Conservation (phyloP, 2,888 invertebrate species). For the Phengaris alcon region DNA sequence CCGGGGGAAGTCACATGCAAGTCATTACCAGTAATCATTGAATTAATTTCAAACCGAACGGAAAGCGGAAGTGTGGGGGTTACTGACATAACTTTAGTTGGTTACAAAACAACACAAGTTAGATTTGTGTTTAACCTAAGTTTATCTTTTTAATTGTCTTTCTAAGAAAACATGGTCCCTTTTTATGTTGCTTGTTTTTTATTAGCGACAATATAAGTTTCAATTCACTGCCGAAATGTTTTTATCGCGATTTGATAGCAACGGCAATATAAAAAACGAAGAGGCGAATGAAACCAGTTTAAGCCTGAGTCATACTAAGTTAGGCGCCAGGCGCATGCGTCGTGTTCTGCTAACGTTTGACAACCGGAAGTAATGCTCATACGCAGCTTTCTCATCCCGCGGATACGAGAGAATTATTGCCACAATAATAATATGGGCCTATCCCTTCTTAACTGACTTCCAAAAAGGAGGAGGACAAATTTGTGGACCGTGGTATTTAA, state of each 20-base stretch:
- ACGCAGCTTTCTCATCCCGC: neutral
- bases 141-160: conserved; percentile 33
- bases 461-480: too few species aligned
- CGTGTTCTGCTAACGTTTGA: neutral
- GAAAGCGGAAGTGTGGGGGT: conserved; percentile 55
- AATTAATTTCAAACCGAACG: conserved; percentile 70
- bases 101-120: conserved; percentile 29
- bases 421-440: too few species aligned
- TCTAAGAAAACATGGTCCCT: neutral
- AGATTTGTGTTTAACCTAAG: conserved; percentile 37
- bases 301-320: neutral
- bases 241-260: neutral
- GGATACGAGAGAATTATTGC: neutral
- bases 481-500: too few species aligned
- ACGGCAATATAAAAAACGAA: neutral
- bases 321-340: conserved; percentile 11
- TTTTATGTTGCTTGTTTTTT: too few species aligned
- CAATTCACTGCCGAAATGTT: too few species aligned
- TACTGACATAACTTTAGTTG: conserved; percentile 35
- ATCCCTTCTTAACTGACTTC: too few species aligned
- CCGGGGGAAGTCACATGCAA: conserved; percentile 65
- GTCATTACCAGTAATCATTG: conserved; percentile 77
- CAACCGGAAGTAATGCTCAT: conserved; percentile 12
- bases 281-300: neutral
- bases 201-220: too few species aligned